Evolutionary conservation across 1,140 invertebrate species (phyloP), one percentile per base, ranked within the genome.

Genomic region (Zaprionus lachaisei): DNA sequence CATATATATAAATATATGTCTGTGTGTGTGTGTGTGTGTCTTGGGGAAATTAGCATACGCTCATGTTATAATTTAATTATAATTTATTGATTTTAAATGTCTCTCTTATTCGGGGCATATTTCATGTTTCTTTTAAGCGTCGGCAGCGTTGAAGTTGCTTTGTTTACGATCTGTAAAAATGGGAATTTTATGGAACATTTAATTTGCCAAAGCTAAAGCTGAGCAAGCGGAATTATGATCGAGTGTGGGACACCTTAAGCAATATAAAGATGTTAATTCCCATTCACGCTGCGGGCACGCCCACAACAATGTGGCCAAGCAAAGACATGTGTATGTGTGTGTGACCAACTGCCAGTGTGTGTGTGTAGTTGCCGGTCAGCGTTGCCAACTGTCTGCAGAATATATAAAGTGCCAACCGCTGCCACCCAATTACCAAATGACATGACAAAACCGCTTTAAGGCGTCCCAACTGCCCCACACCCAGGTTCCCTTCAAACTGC

Each of bases 341-440:
- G 34, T 14, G 37, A 38, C 14, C 37, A 15, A 15, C 34, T 57
- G 41, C 51, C 2, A 55, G 15, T 24, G 14, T 56, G 15, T 57
- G 26, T 37, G 57, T 61, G 37, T 47, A 20, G 11, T 31, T 31
- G 62, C 24, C 55, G 56, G 58, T 60, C 44, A 80, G 66, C 34
- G 68, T 64, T 79, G 83, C 84, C 83, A 87, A 79, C 80, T 75
- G 81, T 56, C 81, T 70, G 69, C 69, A 74, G 68, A 89, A 87
- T 83, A 86, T 91, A 91, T 91, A 91, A 92, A 92, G 91, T 92
- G 91, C 83, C 91, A 92, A 92, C 91, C 91, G 85, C 91, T 92
- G 91, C 91, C 91, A 92, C 91, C 83, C 91, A 92, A 92, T 92
- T 92, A 89, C 84, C 83, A 91, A 92, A 92, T 87, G 91, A 92